These are phyloP conservation scores for Sceliomorpha sp. DNA, from an alignment of 2,888 invertebrate species.

Conservation along the genomic window DNA sequence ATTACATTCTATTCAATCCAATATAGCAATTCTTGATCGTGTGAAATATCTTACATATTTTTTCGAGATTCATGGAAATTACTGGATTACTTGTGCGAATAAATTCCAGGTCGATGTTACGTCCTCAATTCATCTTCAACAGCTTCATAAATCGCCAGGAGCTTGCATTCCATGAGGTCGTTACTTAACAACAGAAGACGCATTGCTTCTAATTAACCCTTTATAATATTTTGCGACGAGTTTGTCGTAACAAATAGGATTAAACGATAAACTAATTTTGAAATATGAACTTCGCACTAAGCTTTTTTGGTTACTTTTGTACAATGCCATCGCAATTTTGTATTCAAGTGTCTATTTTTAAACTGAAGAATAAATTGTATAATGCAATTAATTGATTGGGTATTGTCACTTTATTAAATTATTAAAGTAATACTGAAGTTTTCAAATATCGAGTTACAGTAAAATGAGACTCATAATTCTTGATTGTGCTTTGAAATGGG, in stretches of 20 bases:
- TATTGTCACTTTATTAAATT: too few species aligned
- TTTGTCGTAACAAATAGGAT: constrained; percentile 44
- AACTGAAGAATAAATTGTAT: too few species aligned
- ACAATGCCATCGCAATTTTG: too few species aligned
- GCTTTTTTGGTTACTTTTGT: too few species aligned
- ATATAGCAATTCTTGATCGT: too few species aligned
- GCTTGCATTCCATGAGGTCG: constrained; percentile 45
- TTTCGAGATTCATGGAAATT: constrained; percentile 13
- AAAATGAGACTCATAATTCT: constrained; percentile 24
- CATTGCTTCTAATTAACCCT: constrained; percentile 49
- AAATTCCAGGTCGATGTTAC: constrained; percentile 44
- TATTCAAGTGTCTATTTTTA: too few species aligned
- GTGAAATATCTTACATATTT: too few species aligned
- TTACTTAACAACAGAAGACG: constrained; percentile 35
- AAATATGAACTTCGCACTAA: constrained; percentile 8
- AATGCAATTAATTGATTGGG: too few species aligned
- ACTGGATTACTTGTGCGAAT: constrained; percentile 29
- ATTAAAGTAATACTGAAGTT: too few species aligned
- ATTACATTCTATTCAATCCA: too few species aligned
- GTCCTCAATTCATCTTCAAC: constrained; percentile 43
- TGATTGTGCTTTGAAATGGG: constrained; percentile 5
- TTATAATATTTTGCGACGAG: constrained; percentile 33
- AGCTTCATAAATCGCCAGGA: constrained; percentile 43
- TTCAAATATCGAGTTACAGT: constrained; percentile 8
- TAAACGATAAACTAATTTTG: constrained; percentile 40